Percentiles rank a stretch among this genome's conserved stretches.
phyloP scores from a whole-genome alignment of 2,888 invertebrate genomes.

The Phania funesta region DNA sequence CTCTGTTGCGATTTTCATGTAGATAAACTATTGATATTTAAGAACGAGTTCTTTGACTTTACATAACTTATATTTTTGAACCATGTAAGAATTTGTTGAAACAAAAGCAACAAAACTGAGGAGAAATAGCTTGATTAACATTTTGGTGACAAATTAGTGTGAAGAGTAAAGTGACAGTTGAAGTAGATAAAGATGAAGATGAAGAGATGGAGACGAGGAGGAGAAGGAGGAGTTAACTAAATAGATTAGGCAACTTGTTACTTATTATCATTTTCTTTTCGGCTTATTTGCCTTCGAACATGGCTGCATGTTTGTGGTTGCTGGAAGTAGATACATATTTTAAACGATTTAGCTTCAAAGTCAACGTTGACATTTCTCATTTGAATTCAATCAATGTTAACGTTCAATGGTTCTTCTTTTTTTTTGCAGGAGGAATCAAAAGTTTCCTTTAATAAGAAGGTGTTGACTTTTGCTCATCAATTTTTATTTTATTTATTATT shows the following conservation, averaged over 20 bases:
- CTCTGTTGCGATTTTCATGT: background rate
- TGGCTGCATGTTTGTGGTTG: constrained; percentile 24
- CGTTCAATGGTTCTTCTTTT: constrained; percentile 14
- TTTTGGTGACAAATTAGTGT: constrained; percentile 48
- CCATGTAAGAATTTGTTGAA: background rate
- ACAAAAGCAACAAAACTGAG: background rate
- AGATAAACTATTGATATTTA: constrained; percentile 53
- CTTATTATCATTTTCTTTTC: constrained; percentile 19
- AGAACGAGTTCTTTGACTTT: constrained; percentile 44
- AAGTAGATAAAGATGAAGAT: background rate
- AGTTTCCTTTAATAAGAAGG: constrained; percentile 60
- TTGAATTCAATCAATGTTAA: constrained; percentile 62
- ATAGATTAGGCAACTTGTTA: constrained; percentile 50
- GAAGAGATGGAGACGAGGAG: background rate
- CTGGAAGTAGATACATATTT: constrained; percentile 27
- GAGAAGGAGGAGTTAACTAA: constrained; percentile 7
- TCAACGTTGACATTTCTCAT: constrained; percentile 62
- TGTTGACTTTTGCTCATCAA: constrained; percentile 59
- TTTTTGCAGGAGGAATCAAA: constrained; percentile 25
- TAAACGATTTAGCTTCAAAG: constrained; percentile 62
- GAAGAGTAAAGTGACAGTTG: constrained; percentile 37
- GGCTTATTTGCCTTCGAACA: background rate
- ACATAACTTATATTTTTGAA: constrained; percentile 54
- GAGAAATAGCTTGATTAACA: background rate
- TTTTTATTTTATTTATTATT: constrained; percentile 32